These are phyloP conservation scores for Macrobrachium rosenbergii DNA, from an alignment of 1,140 invertebrate genomes.

Conservation along the genomic window DNA sequence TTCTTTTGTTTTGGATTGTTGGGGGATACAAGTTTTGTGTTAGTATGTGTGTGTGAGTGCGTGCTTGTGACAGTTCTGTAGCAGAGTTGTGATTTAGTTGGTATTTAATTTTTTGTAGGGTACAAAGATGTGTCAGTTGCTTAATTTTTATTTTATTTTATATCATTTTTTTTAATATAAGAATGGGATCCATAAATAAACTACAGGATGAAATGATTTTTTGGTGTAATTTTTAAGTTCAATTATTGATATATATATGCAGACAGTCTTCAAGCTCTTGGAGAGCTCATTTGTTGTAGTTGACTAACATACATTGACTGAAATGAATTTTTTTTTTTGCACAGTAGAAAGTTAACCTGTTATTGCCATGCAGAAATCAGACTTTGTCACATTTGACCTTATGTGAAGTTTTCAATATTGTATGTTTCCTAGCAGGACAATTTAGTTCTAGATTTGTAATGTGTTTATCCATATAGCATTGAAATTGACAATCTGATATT, in stretches of 20 bases:
- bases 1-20: conserved; percentile 54
- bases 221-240: conserved; percentile 36
- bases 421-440: too few species aligned
- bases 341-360: too few species aligned
- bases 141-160: conserved; percentile 42
- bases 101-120: conserved; percentile 50
- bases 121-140: conserved; percentile 40
- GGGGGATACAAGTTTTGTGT: conserved; percentile 29
- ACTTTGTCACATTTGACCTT: too few species aligned
- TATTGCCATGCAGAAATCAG: too few species aligned
- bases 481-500: too few species aligned
- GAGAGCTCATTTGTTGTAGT: too few species aligned
- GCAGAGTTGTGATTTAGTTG: conserved; percentile 56
- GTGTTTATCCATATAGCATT: too few species aligned
- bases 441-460: too few species aligned
- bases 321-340: too few species aligned
- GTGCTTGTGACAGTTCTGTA: conserved; percentile 25
- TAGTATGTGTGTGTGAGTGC: conserved; percentile 39
- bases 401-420: too few species aligned
- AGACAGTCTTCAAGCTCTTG: too few species aligned
- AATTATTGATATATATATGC: not conserved
- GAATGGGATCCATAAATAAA: conserved; percentile 6
- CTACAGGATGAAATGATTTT: conserved; percentile 3
- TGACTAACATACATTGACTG: too few species aligned
- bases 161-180: conserved; percentile 35